Evolutionary conservation across 30 jellyfish, hydroid and myxozoan species (phyloP).

Genomic region (Mastigias papua): DNA sequence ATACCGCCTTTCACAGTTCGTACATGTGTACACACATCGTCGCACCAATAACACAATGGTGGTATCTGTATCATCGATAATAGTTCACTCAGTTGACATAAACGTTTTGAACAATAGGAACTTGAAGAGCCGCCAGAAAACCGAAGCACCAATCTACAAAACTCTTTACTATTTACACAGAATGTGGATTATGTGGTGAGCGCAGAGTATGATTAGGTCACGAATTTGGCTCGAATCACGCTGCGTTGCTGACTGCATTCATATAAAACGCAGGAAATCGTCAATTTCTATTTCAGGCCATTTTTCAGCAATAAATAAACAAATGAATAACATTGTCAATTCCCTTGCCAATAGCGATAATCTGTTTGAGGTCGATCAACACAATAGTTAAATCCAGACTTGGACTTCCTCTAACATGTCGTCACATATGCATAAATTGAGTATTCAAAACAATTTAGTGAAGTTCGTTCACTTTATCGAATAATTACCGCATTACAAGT

Average conservation of each 20-base stretch:
- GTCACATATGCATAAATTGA: neutral
- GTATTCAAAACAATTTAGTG: neutral
- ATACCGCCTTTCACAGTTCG: neutral
- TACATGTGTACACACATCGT: neutral
- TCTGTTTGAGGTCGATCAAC: slow-evolving; percentile 29
- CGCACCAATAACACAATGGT: neutral
- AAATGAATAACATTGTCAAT: neutral
- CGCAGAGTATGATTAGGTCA: slow-evolving; percentile 11
- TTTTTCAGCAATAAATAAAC: slow-evolving; percentile 18
- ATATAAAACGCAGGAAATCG: slow-evolving; percentile 6
- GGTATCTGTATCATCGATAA: neutral
- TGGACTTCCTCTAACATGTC: neutral
- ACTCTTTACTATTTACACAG: slow-evolving; percentile 24
- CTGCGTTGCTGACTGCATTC: slow-evolving; percentile 36
- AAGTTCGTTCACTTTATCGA: neutral
- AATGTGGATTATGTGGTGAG: slow-evolving; percentile 47
- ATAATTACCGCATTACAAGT: neutral
- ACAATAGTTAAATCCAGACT: neutral
- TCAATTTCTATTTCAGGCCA: neutral
- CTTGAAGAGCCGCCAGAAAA: slow-evolving; percentile 55
- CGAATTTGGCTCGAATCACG: slow-evolving; percentile 29
- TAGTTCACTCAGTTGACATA: slow-evolving; percentile 24
- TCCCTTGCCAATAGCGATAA: neutral
- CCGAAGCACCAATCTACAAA: neutral
- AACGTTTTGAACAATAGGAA: slow-evolving; percentile 15